Evolutionary conservation across 2,113 vertebrate species (phyloP).

Genomic region (Crotalus helleri): DNA sequence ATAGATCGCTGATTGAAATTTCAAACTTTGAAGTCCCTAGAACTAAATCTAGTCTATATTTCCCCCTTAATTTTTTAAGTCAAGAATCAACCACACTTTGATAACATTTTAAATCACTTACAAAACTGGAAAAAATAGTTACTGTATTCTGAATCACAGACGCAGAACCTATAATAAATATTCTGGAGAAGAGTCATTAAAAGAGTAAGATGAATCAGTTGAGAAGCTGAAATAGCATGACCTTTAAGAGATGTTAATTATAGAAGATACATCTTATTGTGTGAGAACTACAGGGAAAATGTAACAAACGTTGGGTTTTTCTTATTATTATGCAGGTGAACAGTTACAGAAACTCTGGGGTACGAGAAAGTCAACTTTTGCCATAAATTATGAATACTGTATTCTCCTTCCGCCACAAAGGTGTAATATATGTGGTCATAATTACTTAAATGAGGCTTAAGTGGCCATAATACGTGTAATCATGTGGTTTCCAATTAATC

Average conservation of each 20-base stretch:
- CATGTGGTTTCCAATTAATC: not conserved
- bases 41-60: not conserved
- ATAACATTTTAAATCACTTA: not conserved
- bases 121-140: not conserved
- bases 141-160: not conserved
- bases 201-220: not conserved
- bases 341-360: not conserved
- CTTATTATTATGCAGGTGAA: not conserved
- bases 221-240: not conserved
- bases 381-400: constrained; percentile 1
- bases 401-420: not conserved
- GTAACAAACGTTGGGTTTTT: not conserved
- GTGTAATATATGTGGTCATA: not conserved
- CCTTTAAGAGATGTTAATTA: not conserved
- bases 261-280: not conserved
- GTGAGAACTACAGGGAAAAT: not conserved
- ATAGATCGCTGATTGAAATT: not conserved
- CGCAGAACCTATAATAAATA: not conserved
- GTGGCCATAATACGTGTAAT: constrained; percentile 1
- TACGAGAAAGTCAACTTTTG: not conserved
- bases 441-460: constrained; percentile 16
- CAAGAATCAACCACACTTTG: not conserved
- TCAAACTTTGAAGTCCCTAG: not conserved
- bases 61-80: not conserved
- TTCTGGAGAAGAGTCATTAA: not conserved